Evolutionary conservation across 2,888 invertebrate species (phyloP).

Genomic region (Leucania comma): DNA sequence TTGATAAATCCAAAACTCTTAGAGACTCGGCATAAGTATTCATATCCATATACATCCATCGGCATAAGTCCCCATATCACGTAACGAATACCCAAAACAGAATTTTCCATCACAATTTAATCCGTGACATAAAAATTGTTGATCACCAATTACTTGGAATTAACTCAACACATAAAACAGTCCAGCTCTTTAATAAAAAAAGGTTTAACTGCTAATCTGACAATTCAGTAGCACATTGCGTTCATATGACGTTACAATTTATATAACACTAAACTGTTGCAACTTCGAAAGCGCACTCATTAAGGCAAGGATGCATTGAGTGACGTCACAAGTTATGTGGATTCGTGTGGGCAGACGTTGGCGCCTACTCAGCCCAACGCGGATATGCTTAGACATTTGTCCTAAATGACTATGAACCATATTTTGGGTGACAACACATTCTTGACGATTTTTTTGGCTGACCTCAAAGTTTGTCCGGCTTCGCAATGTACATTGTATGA

Average conservation of each 20-base stretch:
- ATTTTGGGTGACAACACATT: conserved; percentile 42
- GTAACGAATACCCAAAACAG: not conserved
- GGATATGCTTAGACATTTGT: conserved; percentile 43
- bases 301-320: conserved; percentile 35
- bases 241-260: conserved; percentile 33
- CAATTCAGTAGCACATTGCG: conserved; percentile 3
- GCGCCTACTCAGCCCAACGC: conserved; percentile 34
- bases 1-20: not conserved
- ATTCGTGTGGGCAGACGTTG: conserved; percentile 5
- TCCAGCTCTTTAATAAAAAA: conserved; percentile 3
- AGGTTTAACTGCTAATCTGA: conserved; percentile 13
- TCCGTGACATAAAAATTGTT: not conserved
- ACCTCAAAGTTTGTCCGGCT: conserved; percentile 42
- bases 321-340: conserved; percentile 41
- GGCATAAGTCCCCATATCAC: no score
- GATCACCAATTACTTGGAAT: conserved; percentile 2
- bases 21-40: rapidly evolving
- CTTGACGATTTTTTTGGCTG: conserved; percentile 29
- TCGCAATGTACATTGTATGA: conserved; percentile 17
- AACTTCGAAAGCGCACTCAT: conserved; percentile 48
- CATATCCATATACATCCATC: not conserved
- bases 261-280: conserved; percentile 37
- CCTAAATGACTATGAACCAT: conserved; percentile 21
- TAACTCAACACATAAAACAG: not conserved
- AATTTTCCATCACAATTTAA: not conserved